Evolutionary conservation across 2,888 invertebrate genomes (phyloP), one percentile per base, ranked within the genome.

Genomic region (Sminthurinus aureus): DNA sequence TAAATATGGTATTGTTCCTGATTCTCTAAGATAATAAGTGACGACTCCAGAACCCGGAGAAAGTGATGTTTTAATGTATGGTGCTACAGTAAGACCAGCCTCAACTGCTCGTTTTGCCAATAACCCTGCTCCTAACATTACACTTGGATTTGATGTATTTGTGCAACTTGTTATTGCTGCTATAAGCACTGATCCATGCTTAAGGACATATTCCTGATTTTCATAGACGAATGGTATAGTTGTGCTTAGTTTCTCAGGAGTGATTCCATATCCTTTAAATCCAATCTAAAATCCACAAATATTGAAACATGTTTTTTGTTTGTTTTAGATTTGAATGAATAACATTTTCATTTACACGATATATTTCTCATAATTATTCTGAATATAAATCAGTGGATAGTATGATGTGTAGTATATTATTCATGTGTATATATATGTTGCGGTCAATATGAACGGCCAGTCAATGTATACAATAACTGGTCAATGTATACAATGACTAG

Each of bases 91-190:
- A 0, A 99, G 92, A 0, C 99, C 99, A 51, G 94, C 94, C 88
- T 96, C 96, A 0, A 98, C 96, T 0, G 98, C 99, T 85, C 97
- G 98, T 91, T 96, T 96, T 0, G 98, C 98, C 80, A 99, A 90
- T 52, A 99, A 91, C 89, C 95, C 97, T 88, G 99, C 98, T 66
- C 98, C 98, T 22, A 99, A 92, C 98, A 99, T 99, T 9, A 99
- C 99, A 87, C 97, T 97, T 0, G 99, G 98, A 90, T 99, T 99
- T 89, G 96, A 96, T 0, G 99, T 99, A 90, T 99, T 99, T 81
- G 99, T 99, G 91, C 99, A 99, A 38, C 97, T 97, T 0, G 99
- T 99, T 89, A 99, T 98, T 81, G 99, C 98, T 0, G 98, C 98
- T 87, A 99, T 98, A 83, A 99, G 95, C 24, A 99, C 98, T 0